Conservation (phyloP, 2,113 vertebrate species). For the Megalops atlanticus region DNA sequence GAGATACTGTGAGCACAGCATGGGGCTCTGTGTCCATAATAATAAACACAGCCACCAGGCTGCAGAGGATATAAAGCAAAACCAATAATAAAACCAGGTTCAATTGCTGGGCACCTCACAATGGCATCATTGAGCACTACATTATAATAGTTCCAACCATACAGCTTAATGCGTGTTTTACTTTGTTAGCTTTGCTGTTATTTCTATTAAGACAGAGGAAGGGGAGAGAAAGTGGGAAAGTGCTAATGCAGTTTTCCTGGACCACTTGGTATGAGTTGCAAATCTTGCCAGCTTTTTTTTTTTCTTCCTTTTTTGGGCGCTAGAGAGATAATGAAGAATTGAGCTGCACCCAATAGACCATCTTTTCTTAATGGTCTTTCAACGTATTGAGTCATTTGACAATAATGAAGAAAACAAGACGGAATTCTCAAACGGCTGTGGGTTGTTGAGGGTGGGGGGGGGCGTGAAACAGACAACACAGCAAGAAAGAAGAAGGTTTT, state of each 20-base stretch:
- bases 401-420: conserved; percentile 27
- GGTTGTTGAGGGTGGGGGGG: background rate
- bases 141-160: conserved; percentile 16
- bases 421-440: conserved; percentile 16
- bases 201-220: conserved; percentile 5
- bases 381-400: conserved; percentile 34
- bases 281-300: conserved; percentile 4
- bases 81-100: background rate
- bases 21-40: background rate
- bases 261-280: conserved; percentile 3
- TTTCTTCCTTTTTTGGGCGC: background rate
- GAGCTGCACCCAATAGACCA: conserved; percentile 46
- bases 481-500: background rate
- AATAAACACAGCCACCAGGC: conserved; percentile 12
- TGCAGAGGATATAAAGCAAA: background rate
- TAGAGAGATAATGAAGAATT: conserved; percentile 47
- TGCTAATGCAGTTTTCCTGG: conserved; percentile 11
- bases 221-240: background rate
- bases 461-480: too few species aligned
- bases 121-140: background rate
- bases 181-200: conserved; percentile 5
- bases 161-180: conserved; percentile 14
- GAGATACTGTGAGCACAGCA: conserved; percentile 9
- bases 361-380: conserved; percentile 47
- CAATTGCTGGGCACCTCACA: background rate